A percentile compares a stretch with the other conserved stretches of the same genome.
Conservation (phyloP, 30 jellyfish, hydroid and myxozoan genomes). For the Pelagia noctiluca region DNA sequence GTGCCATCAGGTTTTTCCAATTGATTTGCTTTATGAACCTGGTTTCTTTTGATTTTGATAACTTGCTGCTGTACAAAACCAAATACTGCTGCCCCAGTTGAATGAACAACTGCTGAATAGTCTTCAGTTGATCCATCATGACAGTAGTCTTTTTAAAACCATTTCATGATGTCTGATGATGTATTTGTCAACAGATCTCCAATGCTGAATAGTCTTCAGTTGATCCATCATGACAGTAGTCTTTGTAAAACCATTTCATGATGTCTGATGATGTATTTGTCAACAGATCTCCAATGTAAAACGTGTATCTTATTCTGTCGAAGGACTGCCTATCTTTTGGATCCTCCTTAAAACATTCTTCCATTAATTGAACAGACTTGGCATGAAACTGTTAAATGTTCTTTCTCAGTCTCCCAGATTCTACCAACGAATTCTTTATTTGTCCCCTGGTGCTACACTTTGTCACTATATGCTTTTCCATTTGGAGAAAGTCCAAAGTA, state of each 20-base stretch:
- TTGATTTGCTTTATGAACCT: not conserved
- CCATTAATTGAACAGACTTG: too few relatives aligned
- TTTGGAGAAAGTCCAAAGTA: not conserved
- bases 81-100: not conserved
- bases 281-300: not conserved
- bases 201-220: not conserved
- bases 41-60: slow-evolving; percentile 1
- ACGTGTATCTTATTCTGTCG: not conserved
- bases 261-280: too few relatives aligned
- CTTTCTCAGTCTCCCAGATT: too few relatives aligned
- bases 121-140: slow-evolving; percentile 5
- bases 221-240: not conserved
- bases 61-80: not conserved
- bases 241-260: not conserved
- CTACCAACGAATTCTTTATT: too few relatives aligned
- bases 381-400: too few relatives aligned
- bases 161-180: not conserved
- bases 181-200: too few relatives aligned
- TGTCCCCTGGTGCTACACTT: slow-evolving; percentile 2
- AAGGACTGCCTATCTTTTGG: slow-evolving; percentile 1
- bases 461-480: slow-evolving; percentile 1
- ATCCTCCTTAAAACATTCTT: not conserved
- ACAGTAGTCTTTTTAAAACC: not conserved
- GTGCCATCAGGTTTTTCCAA: slow-evolving; percentile 2
- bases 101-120: not conserved